A percentile compares a stretch with the other conserved stretches of the same genome.
phyloP scores from a whole-genome alignment of 2,888 invertebrate species.

The Cryptocephalus moraei region DNA sequence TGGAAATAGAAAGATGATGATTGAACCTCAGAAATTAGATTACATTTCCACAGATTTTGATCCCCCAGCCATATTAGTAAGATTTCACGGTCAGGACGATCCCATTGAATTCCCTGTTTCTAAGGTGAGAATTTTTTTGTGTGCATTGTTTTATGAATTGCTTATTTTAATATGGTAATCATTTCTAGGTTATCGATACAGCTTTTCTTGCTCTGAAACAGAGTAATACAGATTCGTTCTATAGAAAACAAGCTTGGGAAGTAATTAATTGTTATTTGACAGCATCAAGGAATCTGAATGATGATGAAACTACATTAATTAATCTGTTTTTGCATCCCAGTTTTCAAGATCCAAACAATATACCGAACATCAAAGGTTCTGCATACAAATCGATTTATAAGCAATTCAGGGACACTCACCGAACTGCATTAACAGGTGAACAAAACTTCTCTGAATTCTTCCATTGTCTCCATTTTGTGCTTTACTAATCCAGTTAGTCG shows the following conservation, averaged over 20 bases:
- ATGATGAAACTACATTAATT: slow-evolving; percentile 54
- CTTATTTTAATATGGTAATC: slow-evolving; percentile 1
- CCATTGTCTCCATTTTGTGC: too few relatives aligned
- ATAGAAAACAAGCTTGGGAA: slow-evolving; percentile 92
- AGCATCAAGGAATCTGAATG: slow-evolving; percentile 74
- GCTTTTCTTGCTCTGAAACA: slow-evolving; percentile 81
- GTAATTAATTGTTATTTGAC: slow-evolving; percentile 83
- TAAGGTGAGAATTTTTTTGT: slow-evolving; percentile 43
- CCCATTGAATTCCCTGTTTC: slow-evolving; percentile 80
- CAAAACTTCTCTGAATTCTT: not conserved
- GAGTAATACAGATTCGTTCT: slow-evolving; percentile 80
- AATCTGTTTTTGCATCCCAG: slow-evolving; percentile 72
- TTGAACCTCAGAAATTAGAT: slow-evolving; percentile 89
- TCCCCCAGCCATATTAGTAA: slow-evolving; percentile 74
- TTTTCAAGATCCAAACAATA: slow-evolving; percentile 62
- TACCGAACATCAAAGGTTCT: slow-evolving; percentile 58
- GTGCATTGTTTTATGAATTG: not conserved
- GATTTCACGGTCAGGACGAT: slow-evolving; percentile 75
- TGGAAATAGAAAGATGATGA: slow-evolving; percentile 96
- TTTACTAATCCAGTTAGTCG: too few relatives aligned
- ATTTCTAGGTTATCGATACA: slow-evolving; percentile 61
- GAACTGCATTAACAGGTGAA: slow-evolving; percentile 70
- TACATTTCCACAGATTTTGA: slow-evolving; percentile 75
- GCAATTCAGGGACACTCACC: slow-evolving; percentile 77
- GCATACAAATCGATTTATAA: slow-evolving; percentile 73